Conservation (phyloP, 2,113 vertebrate genomes). For the Pedionomus torquatus region DNA sequence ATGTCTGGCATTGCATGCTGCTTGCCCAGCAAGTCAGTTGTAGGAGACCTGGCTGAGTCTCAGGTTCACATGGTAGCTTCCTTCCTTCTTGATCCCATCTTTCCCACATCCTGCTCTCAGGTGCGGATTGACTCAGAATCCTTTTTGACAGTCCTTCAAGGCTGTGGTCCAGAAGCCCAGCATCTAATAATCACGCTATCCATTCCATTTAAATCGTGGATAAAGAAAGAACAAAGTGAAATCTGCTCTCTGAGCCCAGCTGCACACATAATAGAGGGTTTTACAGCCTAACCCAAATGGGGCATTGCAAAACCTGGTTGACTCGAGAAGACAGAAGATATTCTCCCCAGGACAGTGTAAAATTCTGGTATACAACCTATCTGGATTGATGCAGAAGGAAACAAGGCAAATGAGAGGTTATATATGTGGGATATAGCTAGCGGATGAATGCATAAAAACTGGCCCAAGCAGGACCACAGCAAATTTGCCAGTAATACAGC, state of each 20-base stretch:
- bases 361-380: neutral
- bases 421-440: neutral
- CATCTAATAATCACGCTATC: neutral
- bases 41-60: conserved; percentile 6
- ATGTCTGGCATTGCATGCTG: neutral
- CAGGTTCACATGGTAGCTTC: conserved; percentile 24
- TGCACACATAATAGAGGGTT: neutral
- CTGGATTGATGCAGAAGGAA: conserved; percentile 31
- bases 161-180: conserved; percentile 13
- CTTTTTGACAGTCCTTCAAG: neutral
- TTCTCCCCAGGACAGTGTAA: neutral
- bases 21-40: neutral
- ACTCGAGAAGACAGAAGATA: conserved; percentile 30
- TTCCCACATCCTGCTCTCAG: conserved; percentile 26
- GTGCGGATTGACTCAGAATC: neutral
- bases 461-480: neutral
- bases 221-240: conserved; percentile 47
- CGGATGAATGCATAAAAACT: conserved; percentile 22
- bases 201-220: neutral
- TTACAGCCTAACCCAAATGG: neutral
- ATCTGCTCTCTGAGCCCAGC: conserved; percentile 28
- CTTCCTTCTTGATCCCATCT: conserved; percentile 14
- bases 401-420: conserved; percentile 19
- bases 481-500: neutral
- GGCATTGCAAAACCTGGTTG: neutral